phyloP scores from a whole-genome alignment of 2,888 invertebrate genomes.

The Temnothorax rugatulus region DNA sequence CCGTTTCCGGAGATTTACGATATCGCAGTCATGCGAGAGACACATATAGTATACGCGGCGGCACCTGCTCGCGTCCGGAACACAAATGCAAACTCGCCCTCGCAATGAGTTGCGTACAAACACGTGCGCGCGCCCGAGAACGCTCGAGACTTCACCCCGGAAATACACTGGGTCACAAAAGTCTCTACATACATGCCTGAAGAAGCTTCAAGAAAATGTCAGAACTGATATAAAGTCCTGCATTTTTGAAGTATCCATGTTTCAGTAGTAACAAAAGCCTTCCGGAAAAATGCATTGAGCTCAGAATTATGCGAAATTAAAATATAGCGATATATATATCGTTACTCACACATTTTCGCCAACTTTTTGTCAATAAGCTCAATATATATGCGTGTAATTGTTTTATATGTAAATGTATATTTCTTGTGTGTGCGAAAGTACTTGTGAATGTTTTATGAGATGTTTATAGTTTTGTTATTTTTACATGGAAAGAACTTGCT shows the following conservation, averaged over 20 bases:
- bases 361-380: background rate
- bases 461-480: constrained; percentile 4
- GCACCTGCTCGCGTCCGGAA: constrained; percentile 57
- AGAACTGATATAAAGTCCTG: constrained; percentile 15
- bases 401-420: constrained; percentile 20
- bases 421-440: background rate
- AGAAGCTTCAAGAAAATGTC: constrained; percentile 35
- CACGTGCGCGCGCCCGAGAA: constrained; percentile 36
- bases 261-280: background rate
- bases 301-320: constrained; percentile 18
- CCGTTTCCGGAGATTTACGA: constrained; percentile 54
- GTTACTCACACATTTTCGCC: background rate
- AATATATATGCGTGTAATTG: constrained; percentile 9
- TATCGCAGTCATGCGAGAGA: constrained; percentile 36
- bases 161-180: constrained; percentile 49
- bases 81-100: constrained; percentile 59
- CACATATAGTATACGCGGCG: constrained; percentile 40
- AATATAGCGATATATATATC: constrained; percentile 3
- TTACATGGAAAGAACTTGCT: too few relatives aligned
- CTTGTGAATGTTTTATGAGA: constrained; percentile 17
- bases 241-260: background rate
- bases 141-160: constrained; percentile 39
- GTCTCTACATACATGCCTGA: constrained; percentile 27
- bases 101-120: constrained; percentile 58
- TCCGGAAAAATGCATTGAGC: constrained; percentile 1